Conservation (phyloP, 2,113 vertebrate genomes). For the Herpetotheres cachinnans region DNA sequence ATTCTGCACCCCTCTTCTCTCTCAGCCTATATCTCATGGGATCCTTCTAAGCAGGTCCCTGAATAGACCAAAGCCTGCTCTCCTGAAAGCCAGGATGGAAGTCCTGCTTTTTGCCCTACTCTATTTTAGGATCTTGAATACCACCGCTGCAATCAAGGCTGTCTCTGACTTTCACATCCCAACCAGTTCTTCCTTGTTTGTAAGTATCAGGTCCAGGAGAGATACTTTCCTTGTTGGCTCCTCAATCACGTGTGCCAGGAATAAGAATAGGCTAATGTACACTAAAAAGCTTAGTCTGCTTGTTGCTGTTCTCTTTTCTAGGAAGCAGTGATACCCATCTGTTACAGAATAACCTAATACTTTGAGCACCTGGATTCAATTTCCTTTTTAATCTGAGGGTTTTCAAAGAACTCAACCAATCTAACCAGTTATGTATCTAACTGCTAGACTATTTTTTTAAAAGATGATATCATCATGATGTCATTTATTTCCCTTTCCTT, state of each 20-base stretch:
- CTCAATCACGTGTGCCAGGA: not conserved
- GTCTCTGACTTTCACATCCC: not conserved
- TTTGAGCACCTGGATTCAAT: not conserved
- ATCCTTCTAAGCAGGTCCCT: not conserved
- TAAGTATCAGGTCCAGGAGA: not conserved
- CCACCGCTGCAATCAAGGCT: not conserved
- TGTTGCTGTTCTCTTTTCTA: not conserved
- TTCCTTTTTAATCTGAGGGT: not conserved
- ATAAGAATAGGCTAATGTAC: not conserved
- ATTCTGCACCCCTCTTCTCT: not conserved
- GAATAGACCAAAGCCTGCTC: not conserved
- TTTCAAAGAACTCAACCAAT: not conserved
- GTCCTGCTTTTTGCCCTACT: not conserved
- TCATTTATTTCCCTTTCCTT: not conserved
- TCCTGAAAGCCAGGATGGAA: not conserved
- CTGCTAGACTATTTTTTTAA: not conserved
- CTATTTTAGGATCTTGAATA: not conserved
- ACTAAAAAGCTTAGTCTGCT: not conserved
- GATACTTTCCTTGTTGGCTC: not conserved
- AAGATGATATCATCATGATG: not conserved
- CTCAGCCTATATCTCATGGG: not conserved
- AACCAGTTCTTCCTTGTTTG: not conserved
- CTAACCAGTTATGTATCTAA: not conserved
- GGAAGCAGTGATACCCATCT: rapidly evolving
- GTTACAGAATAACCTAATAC: not conserved